A percentile compares a stretch with the other conserved stretches of the same genome.
These are phyloP conservation scores for Scyliorhinus canicula DNA, from an alignment of 2,797 vertebrate genomes.

Conservation along the genomic window DNA sequence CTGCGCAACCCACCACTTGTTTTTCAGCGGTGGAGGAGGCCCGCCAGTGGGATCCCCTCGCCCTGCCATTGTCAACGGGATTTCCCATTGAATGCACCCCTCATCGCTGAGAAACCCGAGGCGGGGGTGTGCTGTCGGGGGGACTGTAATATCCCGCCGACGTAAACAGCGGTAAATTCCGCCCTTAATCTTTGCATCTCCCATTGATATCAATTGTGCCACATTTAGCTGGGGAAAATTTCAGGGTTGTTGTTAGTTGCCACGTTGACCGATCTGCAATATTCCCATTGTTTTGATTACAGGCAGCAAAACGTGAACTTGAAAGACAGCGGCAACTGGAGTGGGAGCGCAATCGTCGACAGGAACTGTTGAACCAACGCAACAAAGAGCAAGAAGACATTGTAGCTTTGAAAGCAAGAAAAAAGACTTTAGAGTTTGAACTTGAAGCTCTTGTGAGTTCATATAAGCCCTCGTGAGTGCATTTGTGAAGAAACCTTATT, in stretches of 20 bases:
- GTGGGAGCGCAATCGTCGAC: slow-evolving; percentile 79
- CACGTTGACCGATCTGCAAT: background rate
- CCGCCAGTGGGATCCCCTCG: no score
- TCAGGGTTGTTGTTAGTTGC: background rate
- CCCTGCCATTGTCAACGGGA: no score
- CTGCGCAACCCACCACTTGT: no score
- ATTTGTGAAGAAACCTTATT: background rate
- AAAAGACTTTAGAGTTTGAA: slow-evolving; percentile 94
- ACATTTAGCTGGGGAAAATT: background rate
- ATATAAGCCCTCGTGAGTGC: background rate
- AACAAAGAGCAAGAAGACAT: slow-evolving; percentile 95
- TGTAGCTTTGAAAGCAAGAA: slow-evolving; percentile 87
- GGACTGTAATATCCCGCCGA: no score
- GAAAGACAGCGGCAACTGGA: slow-evolving; percentile 81
- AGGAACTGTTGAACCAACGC: slow-evolving; percentile 88
- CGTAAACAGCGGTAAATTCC: no score
- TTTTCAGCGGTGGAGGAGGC: no score
- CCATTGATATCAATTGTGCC: background rate
- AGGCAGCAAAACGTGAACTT: slow-evolving; percentile 90
- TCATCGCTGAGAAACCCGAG: no score
- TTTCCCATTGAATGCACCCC: no score
- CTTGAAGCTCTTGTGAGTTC: slow-evolving; percentile 84
- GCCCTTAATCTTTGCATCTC: background rate
- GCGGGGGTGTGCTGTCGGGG: no score
- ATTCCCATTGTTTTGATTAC: background rate